Evolutionary conservation across 1,140 invertebrate genomes (phyloP), one percentile per base, ranked within the genome.

Genomic region (Andrena cerasifolii): DNA sequence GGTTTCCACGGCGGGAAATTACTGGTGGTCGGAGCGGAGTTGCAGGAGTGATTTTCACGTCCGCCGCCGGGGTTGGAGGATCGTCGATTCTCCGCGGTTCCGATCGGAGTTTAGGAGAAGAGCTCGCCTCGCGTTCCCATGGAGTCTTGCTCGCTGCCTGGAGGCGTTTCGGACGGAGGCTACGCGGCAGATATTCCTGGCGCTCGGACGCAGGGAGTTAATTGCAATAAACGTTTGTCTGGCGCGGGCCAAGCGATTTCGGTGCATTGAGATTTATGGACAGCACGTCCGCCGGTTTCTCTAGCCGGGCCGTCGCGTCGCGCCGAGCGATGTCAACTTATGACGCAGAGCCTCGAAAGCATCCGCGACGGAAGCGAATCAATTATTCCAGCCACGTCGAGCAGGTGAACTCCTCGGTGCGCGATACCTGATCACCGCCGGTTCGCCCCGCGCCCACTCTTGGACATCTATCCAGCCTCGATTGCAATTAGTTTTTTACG

Each of bases 261-360:
- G 79, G 65, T 53, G 58, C 65, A 82, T 79, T 78, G 63, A 79
- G 65, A 83, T 82, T 83, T 82, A 82, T 74, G 75, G 51, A 78
- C 80, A n/a, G 49, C 62, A 59, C 40, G 40, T 80, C 73, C 43
- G 54, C 54, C 45, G 12, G 54, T 45, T 82, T 73, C 74, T 63
- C 49, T 36, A 58, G 43, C 59, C 33, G 7, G n/a, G n/a, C 33
- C 40, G n/a, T 6, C 24, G 21, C 31, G n/a, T 54, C n/a, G 67
- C n/a, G 36, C 12, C 2, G 4, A 33, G 8, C 58, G 24, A 33
- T 36, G 43, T 45, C 74, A 3, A 28, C n/a, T 36, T 68, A 76
- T 59, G 73, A 68, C n/a, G 40, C 14, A 7, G 10, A n/a, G 28
- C 62, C 54, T 49, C 18, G 56, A 7, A 54, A 26, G 26, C 45